A percentile compares a stretch with the other conserved stretches of the same genome.
Evolutionary conservation across 2,113 vertebrate genomes (phyloP).

Genomic region (Eurystomus gularis): DNA sequence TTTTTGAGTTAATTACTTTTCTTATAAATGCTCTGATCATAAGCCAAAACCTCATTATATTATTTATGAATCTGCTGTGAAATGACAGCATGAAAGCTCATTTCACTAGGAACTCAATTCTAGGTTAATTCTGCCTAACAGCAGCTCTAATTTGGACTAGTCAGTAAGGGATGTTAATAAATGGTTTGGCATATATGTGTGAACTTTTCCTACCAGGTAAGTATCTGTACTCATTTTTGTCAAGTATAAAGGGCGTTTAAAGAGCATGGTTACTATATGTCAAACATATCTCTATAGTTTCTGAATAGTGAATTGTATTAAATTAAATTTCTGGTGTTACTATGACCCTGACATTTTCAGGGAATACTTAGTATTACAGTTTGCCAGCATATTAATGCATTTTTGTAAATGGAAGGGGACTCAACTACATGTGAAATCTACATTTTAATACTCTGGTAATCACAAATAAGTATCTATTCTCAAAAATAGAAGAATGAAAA

Average conservation of each 20-base stretch:
- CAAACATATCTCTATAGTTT: constrained; percentile 38
- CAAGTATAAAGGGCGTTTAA: constrained; percentile 50
- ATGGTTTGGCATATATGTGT: constrained; percentile 7
- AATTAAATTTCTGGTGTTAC: constrained; percentile 20
- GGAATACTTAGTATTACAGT: not conserved
- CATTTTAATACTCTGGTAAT: not conserved
- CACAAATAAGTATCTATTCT: not conserved
- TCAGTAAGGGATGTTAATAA: constrained; percentile 24
- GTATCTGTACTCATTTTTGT: constrained; percentile 47
- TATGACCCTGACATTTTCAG: constrained; percentile 54
- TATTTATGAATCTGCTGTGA: not conserved
- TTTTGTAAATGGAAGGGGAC: not conserved
- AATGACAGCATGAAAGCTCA: not conserved
- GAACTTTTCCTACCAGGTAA: constrained; percentile 49
- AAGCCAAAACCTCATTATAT: not conserved
- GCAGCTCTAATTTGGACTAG: not conserved
- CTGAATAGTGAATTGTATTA: constrained; percentile 30
- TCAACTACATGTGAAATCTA: not conserved
- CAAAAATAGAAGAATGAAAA: not conserved
- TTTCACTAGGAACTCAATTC: not conserved
- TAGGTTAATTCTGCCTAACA: constrained; percentile 4
- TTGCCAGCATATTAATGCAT: not conserved
- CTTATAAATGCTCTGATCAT: not conserved
- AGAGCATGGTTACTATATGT: constrained; percentile 44
- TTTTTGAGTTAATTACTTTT: not conserved